Base-by-base conservation (phyloP, 2,888 invertebrate species). In the Dromius quadrimaculatus region DNA sequence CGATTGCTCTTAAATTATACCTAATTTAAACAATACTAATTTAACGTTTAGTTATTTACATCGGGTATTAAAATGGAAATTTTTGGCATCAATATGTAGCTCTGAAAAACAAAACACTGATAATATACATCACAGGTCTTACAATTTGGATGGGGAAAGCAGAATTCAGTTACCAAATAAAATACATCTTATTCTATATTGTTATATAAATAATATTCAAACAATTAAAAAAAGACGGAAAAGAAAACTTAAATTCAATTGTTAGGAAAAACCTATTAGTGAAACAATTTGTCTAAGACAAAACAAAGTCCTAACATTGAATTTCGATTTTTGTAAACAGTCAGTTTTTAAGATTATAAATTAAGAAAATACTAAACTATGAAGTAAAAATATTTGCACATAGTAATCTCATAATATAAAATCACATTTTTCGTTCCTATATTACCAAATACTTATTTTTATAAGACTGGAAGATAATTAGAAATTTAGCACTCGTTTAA, bases 321-420 rank as follows among this genome's bases (percentile, higher is more conserved):
- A 47, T 47, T 22, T 22, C 19, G 19, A 36, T 15, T 3, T n/a
- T 8, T 20, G 22, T 22, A 47, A 20, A 47, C 19, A 47, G 47
- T 47, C 22, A 47, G 22, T n/a, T 47, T n/a, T 47, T 47, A 47
- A 47, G 47, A 47, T 20, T 47, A 47, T 34, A 59, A 59, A 59
- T 59, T 59, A 59, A 59, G 59, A 59, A 59, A 59, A 59, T 36
- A 34, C 59, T 17, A 23, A 57, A 65, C 65, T 47, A 54, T 23
- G 9, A 70, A 70, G 61, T 62, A 70, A 70, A 70, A 70, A 70
- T 70, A 62, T 62, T 62, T 70, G 62, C 70, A 70, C 66, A 66
- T 66, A 64, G 34, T 50, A 69, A 69, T 69, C 68, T 69, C 68
- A 69, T 43, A 69, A 69, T 70, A 70, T 70, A 70, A 70, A 70